Evolutionary conservation across 2,113 vertebrate genomes (phyloP).

Genomic region (Columba janthina): DNA sequence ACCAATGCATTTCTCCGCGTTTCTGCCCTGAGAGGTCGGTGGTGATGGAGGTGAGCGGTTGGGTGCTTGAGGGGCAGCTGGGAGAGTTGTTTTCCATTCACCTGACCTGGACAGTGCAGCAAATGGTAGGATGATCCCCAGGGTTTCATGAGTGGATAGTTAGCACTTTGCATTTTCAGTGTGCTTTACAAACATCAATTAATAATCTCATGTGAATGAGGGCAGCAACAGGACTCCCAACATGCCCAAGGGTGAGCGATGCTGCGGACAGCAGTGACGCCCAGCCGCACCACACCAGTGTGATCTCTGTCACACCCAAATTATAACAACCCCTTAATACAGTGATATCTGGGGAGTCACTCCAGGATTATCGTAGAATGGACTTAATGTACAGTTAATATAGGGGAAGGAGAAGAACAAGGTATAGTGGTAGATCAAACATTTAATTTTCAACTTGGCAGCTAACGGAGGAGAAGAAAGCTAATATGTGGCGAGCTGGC

Average conservation of each 20-base stretch:
- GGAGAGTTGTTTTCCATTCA: neutral
- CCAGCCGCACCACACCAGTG: rapidly evolving
- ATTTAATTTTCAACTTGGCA: neutral
- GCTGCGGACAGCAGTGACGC: neutral
- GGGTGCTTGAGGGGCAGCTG: neutral
- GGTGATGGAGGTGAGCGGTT: neutral
- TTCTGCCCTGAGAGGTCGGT: neutral
- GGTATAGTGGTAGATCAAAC: neutral
- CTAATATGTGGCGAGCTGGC: neutral
- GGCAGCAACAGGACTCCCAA: neutral
- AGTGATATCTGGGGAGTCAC: neutral
- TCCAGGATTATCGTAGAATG: neutral
- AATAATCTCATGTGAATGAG: constrained; percentile 1
- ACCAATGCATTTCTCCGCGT: rapidly evolving
- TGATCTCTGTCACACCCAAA: neutral
- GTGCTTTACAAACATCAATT: constrained; percentile 25
- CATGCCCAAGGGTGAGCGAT: rapidly evolving
- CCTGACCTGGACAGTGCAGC: neutral
- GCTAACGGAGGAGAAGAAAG: neutral
- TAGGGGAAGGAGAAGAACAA: neutral
- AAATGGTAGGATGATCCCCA: neutral
- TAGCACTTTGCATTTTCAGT: neutral
- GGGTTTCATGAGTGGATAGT: neutral
- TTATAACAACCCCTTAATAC: neutral
- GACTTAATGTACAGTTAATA: neutral